Conservation (phyloP, 2,113 vertebrate genomes). For the Crotalus helleri region DNA sequence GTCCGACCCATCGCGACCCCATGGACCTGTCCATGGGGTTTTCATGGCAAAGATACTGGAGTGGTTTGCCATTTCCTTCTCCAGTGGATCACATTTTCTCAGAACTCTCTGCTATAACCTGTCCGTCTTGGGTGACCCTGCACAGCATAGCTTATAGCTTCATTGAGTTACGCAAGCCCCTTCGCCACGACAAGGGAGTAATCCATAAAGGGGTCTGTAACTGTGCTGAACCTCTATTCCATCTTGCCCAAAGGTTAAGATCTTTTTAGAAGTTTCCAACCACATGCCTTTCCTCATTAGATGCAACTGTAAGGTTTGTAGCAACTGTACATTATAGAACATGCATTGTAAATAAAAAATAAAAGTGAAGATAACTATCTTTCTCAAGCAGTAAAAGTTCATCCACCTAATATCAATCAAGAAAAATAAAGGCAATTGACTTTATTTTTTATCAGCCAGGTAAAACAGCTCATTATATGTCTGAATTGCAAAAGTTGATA, state of each 20-base stretch:
- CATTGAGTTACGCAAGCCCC: no score
- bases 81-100: no score
- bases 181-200: no score
- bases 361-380: neutral
- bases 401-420: neutral
- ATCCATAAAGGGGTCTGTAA: neutral
- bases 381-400: neutral
- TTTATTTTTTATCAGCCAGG: neutral
- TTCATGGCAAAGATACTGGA: no score
- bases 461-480: neutral
- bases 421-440: neutral
- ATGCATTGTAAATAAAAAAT: neutral
- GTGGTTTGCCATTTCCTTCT: no score
- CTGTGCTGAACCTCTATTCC: neutral
- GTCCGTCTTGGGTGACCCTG: no score
- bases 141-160: no score
- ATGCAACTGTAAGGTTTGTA: neutral
- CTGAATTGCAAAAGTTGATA: neutral
- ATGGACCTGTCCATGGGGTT: no score
- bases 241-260: neutral
- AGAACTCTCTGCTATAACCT: no score
- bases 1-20: no score
- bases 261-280: neutral
- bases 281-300: neutral
- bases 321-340: neutral